These are phyloP conservation scores for Craterocephalus amniculus DNA, from an alignment of 2,797 vertebrate genomes.

Conservation along the genomic window DNA sequence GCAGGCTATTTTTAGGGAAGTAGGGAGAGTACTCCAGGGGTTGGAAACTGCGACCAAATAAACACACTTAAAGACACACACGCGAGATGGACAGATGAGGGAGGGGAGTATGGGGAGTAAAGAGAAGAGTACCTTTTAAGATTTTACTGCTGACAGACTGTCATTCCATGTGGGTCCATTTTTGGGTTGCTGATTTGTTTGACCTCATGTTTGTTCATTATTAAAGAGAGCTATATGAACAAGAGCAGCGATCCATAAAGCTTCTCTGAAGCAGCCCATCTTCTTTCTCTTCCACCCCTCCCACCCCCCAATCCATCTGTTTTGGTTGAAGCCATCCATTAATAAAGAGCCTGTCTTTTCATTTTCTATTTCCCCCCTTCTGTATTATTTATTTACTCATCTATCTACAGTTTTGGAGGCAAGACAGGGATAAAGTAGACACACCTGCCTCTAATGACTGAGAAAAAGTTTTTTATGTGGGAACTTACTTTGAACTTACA, in stretches of 20 bases:
- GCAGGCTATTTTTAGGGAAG: constrained; percentile 48
- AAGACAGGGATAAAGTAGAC: not conserved
- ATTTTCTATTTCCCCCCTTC: constrained; percentile 52
- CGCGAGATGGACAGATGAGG: constrained; percentile 34
- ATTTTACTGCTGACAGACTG: constrained; percentile 18
- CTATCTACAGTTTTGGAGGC: constrained; percentile 16
- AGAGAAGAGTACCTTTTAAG: constrained; percentile 19
- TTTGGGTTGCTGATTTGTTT: constrained; percentile 9
- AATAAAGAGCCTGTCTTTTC: constrained; percentile 70
- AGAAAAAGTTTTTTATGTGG: not conserved
- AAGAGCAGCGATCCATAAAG: constrained; percentile 23
- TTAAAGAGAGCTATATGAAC: constrained; percentile 34
- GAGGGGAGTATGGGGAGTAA: constrained; percentile 3
- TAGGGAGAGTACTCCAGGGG: constrained; percentile 35
- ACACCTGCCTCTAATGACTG: constrained; percentile 9
- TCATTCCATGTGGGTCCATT: constrained; percentile 13
- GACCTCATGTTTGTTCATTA: constrained; percentile 39
- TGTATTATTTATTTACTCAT: constrained; percentile 75
- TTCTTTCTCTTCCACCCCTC: constrained; percentile 31
- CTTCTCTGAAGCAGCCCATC: constrained; percentile 2
- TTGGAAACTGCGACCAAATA: constrained; percentile 23
- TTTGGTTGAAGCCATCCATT: constrained; percentile 75
- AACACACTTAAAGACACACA: constrained; percentile 23
- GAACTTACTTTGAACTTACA: not conserved
- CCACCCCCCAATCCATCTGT: constrained; percentile 69